A percentile compares a stretch with the other conserved stretches of the same genome.
phyloP scores from a whole-genome alignment of 2,888 invertebrate species.

The Melinopterus prodromus region DNA sequence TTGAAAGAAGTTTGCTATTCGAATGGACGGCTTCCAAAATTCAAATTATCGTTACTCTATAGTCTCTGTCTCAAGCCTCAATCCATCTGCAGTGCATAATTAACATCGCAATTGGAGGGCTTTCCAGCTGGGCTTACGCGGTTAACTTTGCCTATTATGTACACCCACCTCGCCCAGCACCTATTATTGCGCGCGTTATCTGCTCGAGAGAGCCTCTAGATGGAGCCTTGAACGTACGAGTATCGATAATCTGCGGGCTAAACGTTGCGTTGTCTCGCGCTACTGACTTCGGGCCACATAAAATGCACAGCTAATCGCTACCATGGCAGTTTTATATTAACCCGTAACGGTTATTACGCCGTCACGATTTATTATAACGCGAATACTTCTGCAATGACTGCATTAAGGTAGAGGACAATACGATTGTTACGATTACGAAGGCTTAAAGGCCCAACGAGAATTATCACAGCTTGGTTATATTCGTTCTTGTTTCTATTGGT shows the following conservation, averaged over 20 bases:
- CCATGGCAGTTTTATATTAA: not conserved
- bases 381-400: conserved; percentile 4
- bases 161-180: not conserved
- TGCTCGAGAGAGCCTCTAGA: not conserved
- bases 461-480: not conserved
- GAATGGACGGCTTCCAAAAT: no score
- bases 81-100: not conserved
- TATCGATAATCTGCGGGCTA: not conserved
- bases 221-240: not conserved
- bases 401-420: not conserved
- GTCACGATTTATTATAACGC: not conserved
- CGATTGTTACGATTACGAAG: not conserved
- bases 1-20: no score
- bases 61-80: not conserved
- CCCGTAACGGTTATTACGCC: not conserved
- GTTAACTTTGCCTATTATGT: not conserved
- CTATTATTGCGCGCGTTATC: not conserved
- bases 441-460: not conserved
- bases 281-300: not conserved
- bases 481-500: no score
- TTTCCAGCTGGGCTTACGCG: not conserved
- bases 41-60: no score
- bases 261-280: not conserved
- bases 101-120: not conserved
- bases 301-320: not conserved